phyloP scores from a whole-genome alignment of 2,113 vertebrate genomes.

The Corythornis cristatus region DNA sequence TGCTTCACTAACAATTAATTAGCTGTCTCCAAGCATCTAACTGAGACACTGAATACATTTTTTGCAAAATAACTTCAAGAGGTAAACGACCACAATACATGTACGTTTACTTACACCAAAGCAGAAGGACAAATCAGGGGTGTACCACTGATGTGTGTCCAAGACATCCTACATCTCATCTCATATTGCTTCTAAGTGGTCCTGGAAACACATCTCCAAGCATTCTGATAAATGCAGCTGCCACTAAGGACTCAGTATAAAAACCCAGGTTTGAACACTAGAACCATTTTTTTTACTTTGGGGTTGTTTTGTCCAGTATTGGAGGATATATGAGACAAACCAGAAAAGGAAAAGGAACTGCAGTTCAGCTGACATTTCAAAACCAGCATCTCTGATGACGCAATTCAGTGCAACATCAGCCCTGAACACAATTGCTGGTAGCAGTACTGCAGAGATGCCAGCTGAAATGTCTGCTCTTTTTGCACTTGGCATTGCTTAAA shows the following conservation, averaged over 20 bases:
- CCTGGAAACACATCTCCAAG: neutral
- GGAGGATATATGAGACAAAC: neutral
- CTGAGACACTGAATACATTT: neutral
- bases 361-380: neutral
- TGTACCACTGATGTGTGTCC: neutral
- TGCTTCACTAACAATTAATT: constrained; percentile 1
- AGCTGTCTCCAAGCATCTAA: neutral
- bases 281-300: neutral
- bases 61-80: neutral
- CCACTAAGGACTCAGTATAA: neutral
- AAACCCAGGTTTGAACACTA: neutral
- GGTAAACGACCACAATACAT: neutral
- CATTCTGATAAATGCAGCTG: neutral
- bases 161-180: neutral
- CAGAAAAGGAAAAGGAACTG: neutral
- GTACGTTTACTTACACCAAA: neutral
- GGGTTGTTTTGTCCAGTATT: neutral
- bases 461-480: neutral
- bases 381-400: neutral
- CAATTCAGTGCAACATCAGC: neutral
- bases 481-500: neutral
- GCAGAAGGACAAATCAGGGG: neutral
- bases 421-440: neutral
- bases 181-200: neutral
- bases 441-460: neutral